Base-by-base conservation (phyloP, 2,797 vertebrate genomes). In the Salarias fasciatus region DNA sequence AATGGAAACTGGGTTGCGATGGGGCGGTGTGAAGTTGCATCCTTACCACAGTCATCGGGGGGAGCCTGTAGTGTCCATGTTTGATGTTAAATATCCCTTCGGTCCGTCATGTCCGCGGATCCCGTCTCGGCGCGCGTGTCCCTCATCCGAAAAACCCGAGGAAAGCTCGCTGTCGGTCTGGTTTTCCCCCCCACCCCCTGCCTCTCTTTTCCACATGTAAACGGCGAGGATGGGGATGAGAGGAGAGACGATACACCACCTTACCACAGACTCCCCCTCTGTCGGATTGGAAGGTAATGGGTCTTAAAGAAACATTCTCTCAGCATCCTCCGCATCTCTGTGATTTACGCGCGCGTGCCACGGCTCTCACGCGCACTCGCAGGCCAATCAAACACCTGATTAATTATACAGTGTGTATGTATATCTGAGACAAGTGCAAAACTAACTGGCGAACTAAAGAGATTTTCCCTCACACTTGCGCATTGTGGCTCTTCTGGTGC, bases 251-350 rank as follows among this genome's bases (percentile, higher is more conserved):
- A 88, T 85, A 88, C 88, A 82, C 77, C 86, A 86, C 88, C 82
- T 82, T 85, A 88, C 89, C 75, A 35, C 69, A 70, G 83, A 83
- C 85, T 84, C 86, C 86, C 87, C 85, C 83, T 87, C 85, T 73
- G 82, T 79, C 80, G 88, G 84, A 88, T 85, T 79, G 85, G 88
- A 88, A 91, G 89, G 84, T 91, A 87, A 91, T 87, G 86, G 86
- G 75, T 92, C 90, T 92, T 92, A 92, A 92, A 92, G 90, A 91
- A 91, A 92, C 90, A 92, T 87, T 89, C 86, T 91, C 87, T 87
- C 84, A 80, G 81, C 86, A 80, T 88, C 84, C 89, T 85, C 87
- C 84, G 91, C 89, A 90, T 88, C 86, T 73, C 84, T 80, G 84
- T 80, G 87, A 90, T 89, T 86, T 84, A 87, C 77, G 84, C 83